Evolutionary conservation across 2,888 invertebrate species (phyloP).

Genomic region (Artemia sinica): DNA sequence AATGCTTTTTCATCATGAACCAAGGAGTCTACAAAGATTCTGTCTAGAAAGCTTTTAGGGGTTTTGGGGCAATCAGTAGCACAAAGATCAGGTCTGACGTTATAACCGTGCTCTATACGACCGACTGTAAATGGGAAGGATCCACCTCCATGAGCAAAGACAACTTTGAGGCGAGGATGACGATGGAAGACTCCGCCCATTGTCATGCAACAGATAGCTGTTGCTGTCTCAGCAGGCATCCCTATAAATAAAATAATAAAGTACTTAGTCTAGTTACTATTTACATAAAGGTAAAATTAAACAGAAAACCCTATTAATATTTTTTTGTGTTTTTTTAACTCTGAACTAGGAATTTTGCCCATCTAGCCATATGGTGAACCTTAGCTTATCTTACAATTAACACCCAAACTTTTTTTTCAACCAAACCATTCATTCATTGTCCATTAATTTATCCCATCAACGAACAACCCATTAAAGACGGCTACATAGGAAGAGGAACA

Average conservation of each 20-base stretch:
- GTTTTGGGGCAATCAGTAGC: conserved; percentile 33
- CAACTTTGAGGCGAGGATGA: conserved; percentile 36
- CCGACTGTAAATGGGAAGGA: conserved; percentile 39
- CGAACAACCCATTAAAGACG: too few species aligned
- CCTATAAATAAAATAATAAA: conserved; percentile 29
- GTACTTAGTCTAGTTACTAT: background rate
- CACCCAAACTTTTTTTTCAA: too few species aligned
- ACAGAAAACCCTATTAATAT: too few species aligned
- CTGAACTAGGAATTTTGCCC: too few species aligned
- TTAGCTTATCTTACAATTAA: too few species aligned
- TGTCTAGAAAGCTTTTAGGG: conserved; percentile 33
- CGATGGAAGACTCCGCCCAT: conserved; percentile 38
- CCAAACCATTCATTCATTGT: too few species aligned
- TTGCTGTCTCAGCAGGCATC: conserved; percentile 40
- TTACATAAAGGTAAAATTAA: too few species aligned
- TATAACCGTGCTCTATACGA: conserved; percentile 36
- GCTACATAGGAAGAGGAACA: too few species aligned
- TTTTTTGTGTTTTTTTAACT: too few species aligned
- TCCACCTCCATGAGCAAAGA: conserved; percentile 40
- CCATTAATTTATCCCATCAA: too few species aligned
- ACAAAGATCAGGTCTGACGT: conserved; percentile 38
- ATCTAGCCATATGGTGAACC: too few species aligned
- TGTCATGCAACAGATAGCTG: conserved; percentile 36
- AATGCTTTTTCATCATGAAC: conserved; percentile 37
- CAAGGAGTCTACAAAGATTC: conserved; percentile 37